Evolutionary conservation across 2,888 invertebrate genomes (phyloP), one percentile per base, ranked within the genome.

Genomic region (Dioctria rufipes): DNA sequence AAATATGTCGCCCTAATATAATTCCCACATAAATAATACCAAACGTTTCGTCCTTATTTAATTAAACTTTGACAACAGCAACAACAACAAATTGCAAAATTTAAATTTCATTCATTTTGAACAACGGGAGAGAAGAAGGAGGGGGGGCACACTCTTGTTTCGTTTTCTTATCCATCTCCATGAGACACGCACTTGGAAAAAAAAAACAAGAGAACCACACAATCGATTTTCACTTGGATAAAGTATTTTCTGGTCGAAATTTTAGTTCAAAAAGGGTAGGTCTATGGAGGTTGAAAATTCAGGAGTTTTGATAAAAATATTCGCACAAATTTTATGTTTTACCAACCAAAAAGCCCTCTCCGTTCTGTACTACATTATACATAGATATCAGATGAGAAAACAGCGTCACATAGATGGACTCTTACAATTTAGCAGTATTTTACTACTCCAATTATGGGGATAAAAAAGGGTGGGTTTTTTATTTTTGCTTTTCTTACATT

Each of bases 191-290:
- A 46, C 25, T 25, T 25, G 25, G 25, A 2, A 25, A 25, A 25
- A n/a, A 77, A 77, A 77, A 61, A 61, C 43, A 43, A 63, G 63
- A 63, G 63, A 63, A 39, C 63, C 77, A 25, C 77, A 77, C 77
- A 77, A 77, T 77, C 77, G 77, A 77, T 77, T 77, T 77, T 58
- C 63, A 49, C 77, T 77, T 77, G 63, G 77, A 77, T 77, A 77
- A 61, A 63, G 77, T 46, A 63, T 46, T 77, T 77, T 77, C 77
- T 77, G 61, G 77, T 63, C 71, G 80, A 63, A 67, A 42, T 61
- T 60, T 61, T 69, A 67, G 49, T 63, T 61, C 63, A 49, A 54
- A 8, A 54, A 11, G 11, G 11, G 11, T n/a, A 54, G 11, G 54
- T n/a, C 1, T 0, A 3, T 11, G 54, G 54, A n/a, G 54, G 54